These are phyloP conservation scores for Grallaria varia DNA, from an alignment of 2,113 vertebrate species.

Conservation along the genomic window DNA sequence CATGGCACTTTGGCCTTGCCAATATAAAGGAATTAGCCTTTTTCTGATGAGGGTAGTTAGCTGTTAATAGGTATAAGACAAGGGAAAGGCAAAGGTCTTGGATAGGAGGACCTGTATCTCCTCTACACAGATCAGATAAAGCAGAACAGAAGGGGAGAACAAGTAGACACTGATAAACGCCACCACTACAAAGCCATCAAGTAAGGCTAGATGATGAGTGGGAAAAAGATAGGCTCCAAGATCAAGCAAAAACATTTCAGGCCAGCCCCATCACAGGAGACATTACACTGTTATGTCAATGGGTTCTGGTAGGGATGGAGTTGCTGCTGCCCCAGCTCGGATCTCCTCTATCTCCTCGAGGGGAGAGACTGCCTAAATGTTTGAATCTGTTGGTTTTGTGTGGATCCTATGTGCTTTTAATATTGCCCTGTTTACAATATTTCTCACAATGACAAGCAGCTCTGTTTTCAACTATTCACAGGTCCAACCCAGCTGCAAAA, in stretches of 20 bases:
- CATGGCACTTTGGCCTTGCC: background rate
- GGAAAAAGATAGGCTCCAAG: background rate
- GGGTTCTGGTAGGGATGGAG: background rate
- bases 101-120: background rate
- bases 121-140: background rate
- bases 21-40: constrained; percentile 10
- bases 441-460: background rate
- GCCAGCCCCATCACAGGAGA: background rate
- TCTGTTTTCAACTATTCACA: background rate
- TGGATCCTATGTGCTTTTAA: rapidly evolving
- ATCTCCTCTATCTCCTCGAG: background rate
- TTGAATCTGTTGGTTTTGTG: background rate
- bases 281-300: rapidly evolving
- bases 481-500: rapidly evolving
- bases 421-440: background rate
- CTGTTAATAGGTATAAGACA: background rate
- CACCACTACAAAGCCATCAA: background rate
- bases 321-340: background rate
- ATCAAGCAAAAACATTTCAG: background rate
- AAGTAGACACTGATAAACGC: background rate
- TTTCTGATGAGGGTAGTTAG: background rate
- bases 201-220: background rate
- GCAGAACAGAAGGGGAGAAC: background rate
- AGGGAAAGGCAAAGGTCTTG: background rate
- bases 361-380: background rate